Base-by-base conservation (phyloP, 2,888 invertebrate species). In the Troglohyphantes excavatus region DNA sequence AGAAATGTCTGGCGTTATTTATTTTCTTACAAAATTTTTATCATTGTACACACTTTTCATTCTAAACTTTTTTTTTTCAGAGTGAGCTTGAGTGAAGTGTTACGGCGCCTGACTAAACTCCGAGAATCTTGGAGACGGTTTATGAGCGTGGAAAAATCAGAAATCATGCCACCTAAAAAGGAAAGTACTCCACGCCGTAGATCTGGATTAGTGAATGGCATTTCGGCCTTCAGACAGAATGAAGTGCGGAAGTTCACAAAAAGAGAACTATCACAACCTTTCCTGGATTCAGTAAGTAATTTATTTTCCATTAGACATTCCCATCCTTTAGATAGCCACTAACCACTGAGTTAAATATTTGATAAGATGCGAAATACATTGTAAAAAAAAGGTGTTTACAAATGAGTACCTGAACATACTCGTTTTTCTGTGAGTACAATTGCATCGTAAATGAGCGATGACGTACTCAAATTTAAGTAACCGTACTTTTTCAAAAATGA, bases 211-310 rank as follows among this genome's bases (percentile, higher is more conserved):
- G 78, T 86, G 11, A 86, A 86, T 43, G 76, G 86, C 5, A 21
- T 86, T 13, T n/a, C 73, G 13, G 46, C 86, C 27, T 78, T 86
- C 29, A 27, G 70, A 17, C 78, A 68, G 27, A 61, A 70, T n/a
- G 78, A 72, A 27, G n/a, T 59, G n/a, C 86, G 78, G 3, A 86
- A 86, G 67, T 86, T 63, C 11, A 70, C 76, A n/a, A 86, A 76
- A 39, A 86, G 17, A 43, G 78, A 86, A 19, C 59, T 86, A 0
- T 39, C 63, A 1, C 9, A 61, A 17, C 86, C 86, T 0, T 86
- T 86, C 39, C 46, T 78, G 17, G 86, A 86, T 43, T 68, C 86
- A 6, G 86, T 86, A 78, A 86, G 86, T 86, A 7, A 19, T 75
- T 29, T 53, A 5, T n/a, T 53, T 13, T 53, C 17, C 13, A 53